Base-by-base conservation (phyloP, 2,113 vertebrate genomes). In the Pomatorhinus ruficollis region DNA sequence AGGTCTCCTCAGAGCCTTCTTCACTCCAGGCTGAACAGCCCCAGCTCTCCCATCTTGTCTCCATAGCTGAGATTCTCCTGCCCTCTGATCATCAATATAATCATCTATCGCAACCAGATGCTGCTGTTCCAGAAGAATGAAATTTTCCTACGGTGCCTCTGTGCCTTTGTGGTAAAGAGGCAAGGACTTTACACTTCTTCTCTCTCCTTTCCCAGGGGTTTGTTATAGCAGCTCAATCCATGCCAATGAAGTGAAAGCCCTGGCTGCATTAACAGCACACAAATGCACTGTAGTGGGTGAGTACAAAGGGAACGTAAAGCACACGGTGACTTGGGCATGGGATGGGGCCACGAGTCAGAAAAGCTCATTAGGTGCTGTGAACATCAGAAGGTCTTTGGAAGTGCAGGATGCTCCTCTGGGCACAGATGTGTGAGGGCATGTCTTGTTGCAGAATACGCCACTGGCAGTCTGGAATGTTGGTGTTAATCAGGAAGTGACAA, bases 211-310 rank as follows among this genome's bases (percentile, higher is more conserved):
- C 92, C 59, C 94, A 93, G 82, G 83, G 68, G 74, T 39, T 95
- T 10, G 0, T 88, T 97, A 93, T 79, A 93, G 91, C 71, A 75
- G 57, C 33, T 96, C 88, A 49, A 8, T 93, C 6, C 31, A 18
- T 22, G 61, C 45, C 0, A 5, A 82, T 69, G 91, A 83, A 78
- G 87, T 92, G 77, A 96, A 95, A 90, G 93, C 91, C 37, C 85
- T 56, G 90, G 89, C 95, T 91, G 91, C 88, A 91, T 74, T 96
- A 87, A 97, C 22, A 28, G 94, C 93, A 56, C 91, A 86, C 27
- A 89, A 85, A 87, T 77, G 84, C n/a, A 12, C 94, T 1, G 7
- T 21, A 8, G 89, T 56, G 40, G 83, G 91, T 90, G 35, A 90
- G 90, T 87, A 89, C 83, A 77, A 78, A 85, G 54, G 27, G 72